Evolutionary conservation across 2,888 invertebrate genomes (phyloP), one percentile per base, ranked within the genome.

Genomic region (Subacronicta megacephala): DNA sequence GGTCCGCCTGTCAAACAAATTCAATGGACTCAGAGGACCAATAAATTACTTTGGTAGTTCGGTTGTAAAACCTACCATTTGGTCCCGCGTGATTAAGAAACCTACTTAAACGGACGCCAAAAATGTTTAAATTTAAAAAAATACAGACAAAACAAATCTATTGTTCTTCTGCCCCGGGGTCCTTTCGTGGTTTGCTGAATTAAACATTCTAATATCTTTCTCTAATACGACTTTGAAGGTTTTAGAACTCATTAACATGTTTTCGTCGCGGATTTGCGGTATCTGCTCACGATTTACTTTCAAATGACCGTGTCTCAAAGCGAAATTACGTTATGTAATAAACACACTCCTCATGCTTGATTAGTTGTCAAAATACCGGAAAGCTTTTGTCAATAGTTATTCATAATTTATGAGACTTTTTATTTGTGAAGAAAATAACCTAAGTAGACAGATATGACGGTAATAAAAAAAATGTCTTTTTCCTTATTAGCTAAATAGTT

Each of bases 301-400:
- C 83, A 72, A 81, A 72, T 38, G 33, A 52, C 43, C 47, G 44
- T 42, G 44, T 47, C 56, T 69, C 64, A 76, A 79, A 84, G 80
- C 80, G 80, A 81, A 83, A 86, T 79, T 75, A 58, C 43, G 50
- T 88, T 85, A 84, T 64, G 78, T 78, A 87, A 89, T 66, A 52
- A 51, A 36, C 26, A 15, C 42, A 29, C 49, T 55, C 52, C 38
- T 50, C 67, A 72, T 60, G 72, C 57, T 66, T 54, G 68, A 72
- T 78, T 81, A 78, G 76, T 72, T 76, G 72, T 62, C 75, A 72
- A 74, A 77, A 58, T 56, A 62, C 41, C 13, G 33, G 55, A 12
- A 29, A 26, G 17, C 46, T 46, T 42, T 35, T 37, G 37, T 31
- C 6, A 43, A 17, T n/a, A 29, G n/a, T n/a, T n/a, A n/a, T n/a